Evolutionary conservation across 1,140 invertebrate species (phyloP).

Genomic region (Drosophila baimaii): DNA sequence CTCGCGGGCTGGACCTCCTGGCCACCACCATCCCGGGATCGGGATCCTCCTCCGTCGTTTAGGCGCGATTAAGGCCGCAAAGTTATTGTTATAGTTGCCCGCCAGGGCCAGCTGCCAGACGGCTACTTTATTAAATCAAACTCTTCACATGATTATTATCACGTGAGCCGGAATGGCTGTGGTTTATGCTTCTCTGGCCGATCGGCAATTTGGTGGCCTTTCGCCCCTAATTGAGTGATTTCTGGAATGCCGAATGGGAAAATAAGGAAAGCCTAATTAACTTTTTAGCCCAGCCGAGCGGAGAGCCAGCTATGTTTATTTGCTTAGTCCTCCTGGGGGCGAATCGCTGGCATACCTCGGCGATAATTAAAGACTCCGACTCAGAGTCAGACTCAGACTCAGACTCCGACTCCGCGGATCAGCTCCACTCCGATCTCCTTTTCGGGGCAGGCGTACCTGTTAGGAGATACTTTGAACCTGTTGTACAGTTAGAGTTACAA

Average conservation of each 20-base stretch:
- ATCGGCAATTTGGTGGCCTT: constrained; percentile 67
- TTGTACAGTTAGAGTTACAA: constrained; percentile 83
- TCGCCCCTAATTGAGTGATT: constrained; percentile 81
- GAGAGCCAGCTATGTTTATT: constrained; percentile 58
- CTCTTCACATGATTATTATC: constrained; percentile 82
- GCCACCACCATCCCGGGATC: constrained; percentile 13
- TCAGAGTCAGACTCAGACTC: constrained; percentile 57
- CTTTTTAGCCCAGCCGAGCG: constrained; percentile 44
- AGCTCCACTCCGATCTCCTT: constrained; percentile 46
- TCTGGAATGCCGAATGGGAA: constrained; percentile 48
- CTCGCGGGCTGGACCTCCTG: constrained; percentile 30
- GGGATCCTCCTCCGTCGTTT: constrained; percentile 62
- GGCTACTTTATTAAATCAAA: constrained; percentile 83
- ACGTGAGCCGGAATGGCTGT: constrained; percentile 58
- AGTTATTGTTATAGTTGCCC: constrained; percentile 79
- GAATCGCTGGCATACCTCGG: constrained; percentile 73
- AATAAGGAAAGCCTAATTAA: constrained; percentile 72
- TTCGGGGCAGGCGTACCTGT: constrained; percentile 75
- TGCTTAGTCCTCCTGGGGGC: constrained; percentile 51
- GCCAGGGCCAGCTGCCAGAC: constrained; percentile 49
- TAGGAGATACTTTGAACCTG: constrained; percentile 83
- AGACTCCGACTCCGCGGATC: constrained; percentile 14
- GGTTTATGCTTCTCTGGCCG: constrained; percentile 42
- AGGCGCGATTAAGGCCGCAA: constrained; percentile 76
- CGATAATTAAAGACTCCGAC: constrained; percentile 73